phyloP scores from a whole-genome alignment of 2,888 invertebrate species.

The Holacanthella duospinosa region DNA sequence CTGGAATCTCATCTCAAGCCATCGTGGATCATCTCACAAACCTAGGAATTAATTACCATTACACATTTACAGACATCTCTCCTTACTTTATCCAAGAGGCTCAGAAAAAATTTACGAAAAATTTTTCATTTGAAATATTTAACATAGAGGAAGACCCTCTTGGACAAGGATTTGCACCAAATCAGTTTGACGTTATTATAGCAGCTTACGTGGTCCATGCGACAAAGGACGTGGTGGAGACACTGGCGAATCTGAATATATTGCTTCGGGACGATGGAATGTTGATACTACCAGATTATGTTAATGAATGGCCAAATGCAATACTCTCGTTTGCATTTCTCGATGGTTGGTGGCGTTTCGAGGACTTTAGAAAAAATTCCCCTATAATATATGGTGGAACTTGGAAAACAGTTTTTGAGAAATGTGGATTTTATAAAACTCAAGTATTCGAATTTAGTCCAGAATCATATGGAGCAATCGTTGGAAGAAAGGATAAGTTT shows the following conservation, averaged over 20 bases:
- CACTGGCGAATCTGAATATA: not conserved
- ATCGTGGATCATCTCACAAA: slow-evolving; percentile 9
- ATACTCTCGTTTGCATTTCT: slow-evolving; percentile 7
- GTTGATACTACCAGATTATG: not conserved
- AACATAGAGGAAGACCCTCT: slow-evolving; percentile 24
- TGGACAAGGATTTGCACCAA: slow-evolving; percentile 21
- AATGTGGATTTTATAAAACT: not conserved
- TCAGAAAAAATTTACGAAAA: slow-evolving; percentile 13
- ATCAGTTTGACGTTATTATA: slow-evolving; percentile 15
- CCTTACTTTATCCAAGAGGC: slow-evolving; percentile 15
- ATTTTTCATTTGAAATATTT: slow-evolving; percentile 13
- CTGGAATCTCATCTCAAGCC: slow-evolving; percentile 10
- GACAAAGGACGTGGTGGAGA: not conserved
- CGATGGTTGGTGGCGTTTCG: slow-evolving; percentile 9
- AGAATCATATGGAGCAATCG: not conserved
- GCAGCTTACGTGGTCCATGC: slow-evolving; percentile 11
- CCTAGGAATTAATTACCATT: slow-evolving; percentile 10
- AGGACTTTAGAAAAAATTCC: not conserved
- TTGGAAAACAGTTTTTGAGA: not conserved
- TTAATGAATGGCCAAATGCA: not conserved
- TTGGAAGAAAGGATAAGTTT: not conserved
- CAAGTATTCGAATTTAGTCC: not conserved
- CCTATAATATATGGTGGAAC: not conserved
- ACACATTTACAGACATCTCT: slow-evolving; percentile 23
- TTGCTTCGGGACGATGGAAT: not conserved